Percentiles rank a stretch among this genome's conserved stretches.
Evolutionary conservation across 2,113 vertebrate genomes (phyloP).

Genomic region (Ranitomeya variabilis): DNA sequence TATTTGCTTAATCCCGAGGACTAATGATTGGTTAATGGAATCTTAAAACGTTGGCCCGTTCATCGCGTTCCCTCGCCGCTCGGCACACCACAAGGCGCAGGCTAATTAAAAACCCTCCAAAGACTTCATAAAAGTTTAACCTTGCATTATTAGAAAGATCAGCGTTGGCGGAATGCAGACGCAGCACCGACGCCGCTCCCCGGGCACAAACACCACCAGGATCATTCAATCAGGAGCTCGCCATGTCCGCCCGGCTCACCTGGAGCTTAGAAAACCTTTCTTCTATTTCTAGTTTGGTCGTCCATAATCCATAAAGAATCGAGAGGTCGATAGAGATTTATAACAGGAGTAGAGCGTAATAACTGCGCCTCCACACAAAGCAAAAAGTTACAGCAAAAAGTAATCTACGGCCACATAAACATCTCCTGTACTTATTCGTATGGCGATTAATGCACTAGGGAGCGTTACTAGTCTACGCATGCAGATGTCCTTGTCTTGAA

Average conservation of each 20-base stretch:
- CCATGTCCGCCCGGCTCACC: not conserved
- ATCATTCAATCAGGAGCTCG: constrained; percentile 58
- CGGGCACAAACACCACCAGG: not conserved
- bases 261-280: not conserved
- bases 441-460: too few species aligned
- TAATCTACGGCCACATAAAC: too few species aligned
- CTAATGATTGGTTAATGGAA: constrained; percentile 33
- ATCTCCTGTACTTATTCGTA: too few species aligned
- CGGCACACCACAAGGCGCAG: constrained; percentile 54
- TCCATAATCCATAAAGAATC: too few species aligned
- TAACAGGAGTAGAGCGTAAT: not conserved
- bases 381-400: not conserved
- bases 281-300: not conserved
- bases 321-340: not conserved
- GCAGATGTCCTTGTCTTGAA: too few species aligned
- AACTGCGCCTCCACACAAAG: not conserved
- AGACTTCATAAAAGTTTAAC: constrained; percentile 69
- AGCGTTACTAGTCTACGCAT: too few species aligned
- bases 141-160: constrained; percentile 61
- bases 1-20: constrained; percentile 20
- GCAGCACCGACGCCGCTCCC: constrained; percentile 58
- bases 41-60: constrained; percentile 18
- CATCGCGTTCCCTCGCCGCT: constrained; percentile 48
- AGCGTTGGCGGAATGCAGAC: constrained; percentile 51
- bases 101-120: constrained; percentile 64